These are phyloP conservation scores for Macroramphosus scolopax DNA, from an alignment of 2,797 vertebrate genomes.

Conservation along the genomic window DNA sequence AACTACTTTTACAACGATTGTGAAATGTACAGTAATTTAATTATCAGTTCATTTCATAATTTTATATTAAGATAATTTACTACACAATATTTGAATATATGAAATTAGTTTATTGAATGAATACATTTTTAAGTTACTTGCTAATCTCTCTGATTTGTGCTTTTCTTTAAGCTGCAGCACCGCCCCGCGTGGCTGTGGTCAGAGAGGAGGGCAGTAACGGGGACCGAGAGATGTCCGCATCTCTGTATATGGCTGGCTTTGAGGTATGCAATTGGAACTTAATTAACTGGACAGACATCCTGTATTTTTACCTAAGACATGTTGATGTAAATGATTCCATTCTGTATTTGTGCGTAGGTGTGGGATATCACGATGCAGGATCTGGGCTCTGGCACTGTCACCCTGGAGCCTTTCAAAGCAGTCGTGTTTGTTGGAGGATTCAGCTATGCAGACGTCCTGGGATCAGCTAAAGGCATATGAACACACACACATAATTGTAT, in stretches of 20 bases:
- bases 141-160: neutral
- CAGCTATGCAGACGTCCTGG: constrained; percentile 90
- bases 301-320: neutral
- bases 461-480: constrained; percentile 87
- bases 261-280: constrained; percentile 74
- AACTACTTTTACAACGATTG: neutral
- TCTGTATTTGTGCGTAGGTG: constrained; percentile 70
- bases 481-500: neutral
- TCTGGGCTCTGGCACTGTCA: constrained; percentile 80
- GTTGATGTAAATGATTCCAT: neutral
- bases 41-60: too few relatives aligned
- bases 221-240: constrained; percentile 88
- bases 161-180: constrained; percentile 45
- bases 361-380: constrained; percentile 95
- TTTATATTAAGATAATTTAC: too few relatives aligned
- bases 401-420: constrained; percentile 82
- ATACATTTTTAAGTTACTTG: too few relatives aligned
- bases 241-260: constrained; percentile 87
- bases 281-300: too few relatives aligned
- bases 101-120: too few relatives aligned
- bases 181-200: constrained; percentile 83
- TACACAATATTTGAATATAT: too few relatives aligned
- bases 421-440: constrained; percentile 94
- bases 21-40: too few relatives aligned
- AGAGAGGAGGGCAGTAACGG: constrained; percentile 94